Conservation (phyloP, 2,113 vertebrate species). For the Dasyurus viverrinus region DNA sequence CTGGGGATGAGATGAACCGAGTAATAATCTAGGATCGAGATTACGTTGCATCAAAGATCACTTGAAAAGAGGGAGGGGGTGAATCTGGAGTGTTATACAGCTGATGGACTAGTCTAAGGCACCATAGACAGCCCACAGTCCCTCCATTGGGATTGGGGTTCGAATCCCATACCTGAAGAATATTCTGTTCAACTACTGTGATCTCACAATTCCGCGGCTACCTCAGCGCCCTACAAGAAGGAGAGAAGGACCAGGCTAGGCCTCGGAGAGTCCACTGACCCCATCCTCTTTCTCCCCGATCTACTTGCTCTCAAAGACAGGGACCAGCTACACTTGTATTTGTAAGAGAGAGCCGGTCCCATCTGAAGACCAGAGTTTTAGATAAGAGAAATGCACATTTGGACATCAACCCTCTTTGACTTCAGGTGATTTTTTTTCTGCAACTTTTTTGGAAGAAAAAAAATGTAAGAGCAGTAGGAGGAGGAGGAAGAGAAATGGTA, state of each 20-base stretch:
- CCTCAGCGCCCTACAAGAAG: neutral
- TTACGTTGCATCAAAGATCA: too few relatives aligned
- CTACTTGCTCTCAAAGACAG: neutral
- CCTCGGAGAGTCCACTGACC: neutral
- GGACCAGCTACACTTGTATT: neutral
- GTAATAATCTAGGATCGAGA: too few relatives aligned
- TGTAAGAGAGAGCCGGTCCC: neutral
- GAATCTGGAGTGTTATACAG: too few relatives aligned
- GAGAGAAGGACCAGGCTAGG: too few relatives aligned
- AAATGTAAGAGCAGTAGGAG: neutral
- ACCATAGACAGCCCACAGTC: rapidly evolving
- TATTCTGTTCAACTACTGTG: too few relatives aligned
- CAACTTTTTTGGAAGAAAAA: neutral
- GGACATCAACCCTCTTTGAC: neutral
- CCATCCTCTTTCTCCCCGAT: neutral
- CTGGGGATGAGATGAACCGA: too few relatives aligned
- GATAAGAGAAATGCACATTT: neutral
- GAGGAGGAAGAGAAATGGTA: neutral
- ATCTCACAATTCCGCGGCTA: too few relatives aligned
- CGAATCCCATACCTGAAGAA: too few relatives aligned
- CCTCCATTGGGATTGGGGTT: too few relatives aligned
- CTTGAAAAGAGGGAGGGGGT: too few relatives aligned
- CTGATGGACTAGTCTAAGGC: too few relatives aligned
- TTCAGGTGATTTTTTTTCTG: neutral
- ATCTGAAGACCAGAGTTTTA: neutral